phyloP scores from a whole-genome alignment of 2,888 invertebrate species.

The Mythimna albipuncta region DNA sequence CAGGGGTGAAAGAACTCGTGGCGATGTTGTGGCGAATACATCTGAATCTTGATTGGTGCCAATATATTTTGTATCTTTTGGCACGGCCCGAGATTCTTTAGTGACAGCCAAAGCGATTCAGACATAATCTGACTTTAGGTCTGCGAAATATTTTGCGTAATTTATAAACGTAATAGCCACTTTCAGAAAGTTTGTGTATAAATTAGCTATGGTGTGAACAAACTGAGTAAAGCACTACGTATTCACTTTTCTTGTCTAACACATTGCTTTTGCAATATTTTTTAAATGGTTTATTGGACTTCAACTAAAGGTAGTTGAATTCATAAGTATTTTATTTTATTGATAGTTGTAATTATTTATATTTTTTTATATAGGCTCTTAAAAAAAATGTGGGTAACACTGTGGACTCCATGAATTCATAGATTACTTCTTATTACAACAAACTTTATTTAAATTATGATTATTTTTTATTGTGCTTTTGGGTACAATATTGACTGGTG shows the following conservation, averaged over 20 bases:
- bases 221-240: neutral
- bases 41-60: slow-evolving; percentile 28
- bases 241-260: neutral
- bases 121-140: neutral
- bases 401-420: no score
- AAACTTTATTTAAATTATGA: no score
- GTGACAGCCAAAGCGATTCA: slow-evolving; percentile 1
- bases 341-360: no score
- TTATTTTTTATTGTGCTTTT: no score
- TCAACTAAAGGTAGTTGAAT: no score
- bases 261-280: no score
- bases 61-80: slow-evolving; percentile 29
- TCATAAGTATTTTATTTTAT: no score
- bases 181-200: neutral
- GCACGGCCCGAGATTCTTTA: neutral
- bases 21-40: slow-evolving; percentile 10
- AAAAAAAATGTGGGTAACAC: no score
- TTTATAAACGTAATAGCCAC: neutral
- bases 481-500: no score
- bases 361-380: no score
- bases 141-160: neutral
- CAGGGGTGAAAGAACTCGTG: slow-evolving; percentile 37
- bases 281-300: no score
- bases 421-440: no score
- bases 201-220: neutral